A percentile compares a stretch with the other conserved stretches of the same genome.
phyloP scores from a whole-genome alignment of 2,113 vertebrate species.

The Scolopax mira region DNA sequence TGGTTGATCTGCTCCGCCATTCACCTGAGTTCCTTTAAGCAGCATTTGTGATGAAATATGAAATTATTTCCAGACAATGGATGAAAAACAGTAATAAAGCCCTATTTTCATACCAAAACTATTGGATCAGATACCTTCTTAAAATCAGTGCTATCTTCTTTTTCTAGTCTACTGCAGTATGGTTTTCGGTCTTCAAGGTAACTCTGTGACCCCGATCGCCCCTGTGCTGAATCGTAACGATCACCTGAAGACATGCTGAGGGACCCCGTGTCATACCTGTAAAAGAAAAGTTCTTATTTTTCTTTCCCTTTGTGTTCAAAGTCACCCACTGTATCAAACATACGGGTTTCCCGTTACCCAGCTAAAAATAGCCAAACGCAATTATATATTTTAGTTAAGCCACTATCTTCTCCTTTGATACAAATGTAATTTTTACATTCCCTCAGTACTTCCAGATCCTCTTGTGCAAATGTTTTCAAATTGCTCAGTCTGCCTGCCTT shows the following conservation, averaged over 20 bases:
- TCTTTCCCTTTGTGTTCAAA: background rate
- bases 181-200: constrained; percentile 86
- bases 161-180: constrained; percentile 86
- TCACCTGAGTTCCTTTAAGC: background rate
- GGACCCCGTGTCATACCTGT: constrained; percentile 81
- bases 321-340: background rate
- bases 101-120: background rate
- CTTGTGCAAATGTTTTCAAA: background rate
- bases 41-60: background rate
- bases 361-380: background rate
- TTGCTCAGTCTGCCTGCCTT: background rate
- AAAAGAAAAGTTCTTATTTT: background rate
- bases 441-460: background rate
- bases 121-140: constrained; percentile 86
- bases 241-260: constrained; percentile 77
- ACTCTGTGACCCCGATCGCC: constrained; percentile 74
- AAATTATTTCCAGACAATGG: background rate
- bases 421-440: background rate
- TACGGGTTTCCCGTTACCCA: background rate
- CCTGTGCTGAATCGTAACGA: constrained; percentile 81
- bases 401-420: background rate
- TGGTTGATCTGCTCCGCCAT: background rate
- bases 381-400: background rate
- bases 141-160: constrained; percentile 92
- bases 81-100: background rate